Percentiles rank a stretch among this genome's conserved stretches.
Evolutionary conservation across 2,888 invertebrate genomes (phyloP).

Genomic region (Dryobotodes eremita): DNA sequence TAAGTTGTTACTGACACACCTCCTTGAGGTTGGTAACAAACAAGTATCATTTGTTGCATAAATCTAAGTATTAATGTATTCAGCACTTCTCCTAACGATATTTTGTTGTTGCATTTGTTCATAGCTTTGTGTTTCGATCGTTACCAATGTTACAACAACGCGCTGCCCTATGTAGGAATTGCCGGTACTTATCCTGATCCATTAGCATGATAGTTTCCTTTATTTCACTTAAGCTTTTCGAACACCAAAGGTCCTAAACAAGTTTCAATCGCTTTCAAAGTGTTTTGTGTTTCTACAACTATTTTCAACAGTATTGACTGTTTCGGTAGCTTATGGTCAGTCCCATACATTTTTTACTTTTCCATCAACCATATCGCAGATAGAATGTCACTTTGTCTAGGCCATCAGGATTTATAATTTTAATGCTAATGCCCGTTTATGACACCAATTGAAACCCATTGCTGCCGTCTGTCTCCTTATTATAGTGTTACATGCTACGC

Average conservation of each 20-base stretch:
- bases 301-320: no score
- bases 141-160: neutral
- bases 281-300: neutral
- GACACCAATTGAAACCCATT: neutral
- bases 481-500: slow-evolving; percentile 11
- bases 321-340: neutral
- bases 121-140: neutral
- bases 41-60: neutral
- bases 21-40: neutral
- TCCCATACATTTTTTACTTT: neutral
- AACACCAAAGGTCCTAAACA: neutral
- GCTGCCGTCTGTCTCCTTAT: slow-evolving; percentile 3
- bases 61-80: neutral
- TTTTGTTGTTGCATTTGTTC: neutral
- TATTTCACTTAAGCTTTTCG: neutral
- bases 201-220: neutral
- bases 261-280: neutral
- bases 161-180: neutral
- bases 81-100: neutral
- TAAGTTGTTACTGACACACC: slow-evolving; percentile 8
- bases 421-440: neutral
- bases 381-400: neutral
- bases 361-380: neutral
- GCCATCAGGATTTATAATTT: neutral
- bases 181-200: neutral